Evolutionary conservation across 2,797 vertebrate species (phyloP).

Genomic region (Margarornis squamiger): DNA sequence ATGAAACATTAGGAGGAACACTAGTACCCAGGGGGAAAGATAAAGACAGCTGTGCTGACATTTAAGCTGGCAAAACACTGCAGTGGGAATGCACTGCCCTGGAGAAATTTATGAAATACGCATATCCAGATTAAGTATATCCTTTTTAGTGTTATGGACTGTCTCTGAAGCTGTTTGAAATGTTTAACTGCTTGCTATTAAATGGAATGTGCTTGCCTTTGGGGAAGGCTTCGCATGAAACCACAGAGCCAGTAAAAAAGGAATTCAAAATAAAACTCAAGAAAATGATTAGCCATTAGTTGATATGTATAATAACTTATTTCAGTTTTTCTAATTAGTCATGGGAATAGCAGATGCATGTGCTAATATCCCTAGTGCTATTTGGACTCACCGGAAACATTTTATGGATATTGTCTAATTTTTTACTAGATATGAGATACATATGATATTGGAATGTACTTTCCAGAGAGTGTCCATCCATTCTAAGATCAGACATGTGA

Average conservation of each 20-base stretch:
- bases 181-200: conserved; percentile 59
- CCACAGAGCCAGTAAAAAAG: neutral
- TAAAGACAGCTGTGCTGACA: conserved; percentile 57
- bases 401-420: neutral
- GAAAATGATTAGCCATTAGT: neutral
- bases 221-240: conserved; percentile 12
- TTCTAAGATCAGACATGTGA: neutral
- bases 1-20: conserved; percentile 29
- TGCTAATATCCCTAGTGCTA: neutral
- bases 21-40: conserved; percentile 33
- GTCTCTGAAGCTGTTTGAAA: conserved; percentile 50
- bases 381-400: neutral
- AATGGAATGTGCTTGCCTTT: conserved; percentile 48
- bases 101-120: conserved; percentile 55
- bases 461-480: neutral
- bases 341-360: neutral
- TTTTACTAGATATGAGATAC: neutral
- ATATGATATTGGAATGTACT: neutral
- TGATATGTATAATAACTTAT: neutral
- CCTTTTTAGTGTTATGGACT: conserved; percentile 58
- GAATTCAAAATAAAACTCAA: neutral
- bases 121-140: conserved; percentile 49
- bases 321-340: neutral
- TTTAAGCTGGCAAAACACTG: conserved; percentile 50
- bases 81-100: conserved; percentile 55